These are phyloP conservation scores for Hydrozoanthus gracilis DNA, from an alignment of 92 coral and sea anemone genomes.

Conservation along the genomic window DNA sequence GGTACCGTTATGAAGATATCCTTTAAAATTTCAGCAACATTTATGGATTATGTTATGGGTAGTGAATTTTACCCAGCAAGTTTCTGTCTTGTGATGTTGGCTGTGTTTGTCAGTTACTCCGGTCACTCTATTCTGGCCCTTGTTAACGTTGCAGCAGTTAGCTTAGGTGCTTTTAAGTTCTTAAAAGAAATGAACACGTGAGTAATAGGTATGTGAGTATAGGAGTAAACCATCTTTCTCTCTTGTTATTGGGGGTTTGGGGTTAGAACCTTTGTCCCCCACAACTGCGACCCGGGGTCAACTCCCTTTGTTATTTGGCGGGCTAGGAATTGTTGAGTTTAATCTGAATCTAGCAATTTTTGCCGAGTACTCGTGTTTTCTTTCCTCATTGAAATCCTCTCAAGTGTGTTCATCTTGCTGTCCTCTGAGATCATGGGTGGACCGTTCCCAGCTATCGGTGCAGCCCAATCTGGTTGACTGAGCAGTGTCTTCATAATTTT, in stretches of 20 bases:
- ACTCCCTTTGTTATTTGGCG: too few species aligned
- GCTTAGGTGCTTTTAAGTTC: neutral
- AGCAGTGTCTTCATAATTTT: too few species aligned
- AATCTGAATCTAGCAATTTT: too few species aligned
- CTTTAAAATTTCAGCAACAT: conserved; percentile 40
- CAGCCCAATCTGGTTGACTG: too few species aligned
- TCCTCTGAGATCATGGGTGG: too few species aligned
- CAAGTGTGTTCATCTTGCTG: too few species aligned
- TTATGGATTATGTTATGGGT: neutral
- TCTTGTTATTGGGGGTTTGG: neutral
- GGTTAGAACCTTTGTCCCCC: conserved; percentile 9
- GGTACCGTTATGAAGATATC: conserved; percentile 85
- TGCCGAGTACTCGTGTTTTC: too few species aligned
- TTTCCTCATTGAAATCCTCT: too few species aligned
- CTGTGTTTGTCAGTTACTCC: neutral
- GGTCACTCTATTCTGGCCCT: neutral
- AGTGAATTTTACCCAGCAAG: neutral
- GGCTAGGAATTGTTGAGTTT: too few species aligned
- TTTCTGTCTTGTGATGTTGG: neutral
- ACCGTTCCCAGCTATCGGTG: too few species aligned
- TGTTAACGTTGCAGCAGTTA: neutral
- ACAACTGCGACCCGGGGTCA: neutral
- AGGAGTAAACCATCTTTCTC: neutral
- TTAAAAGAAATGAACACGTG: neutral
- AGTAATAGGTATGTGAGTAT: neutral